Conservation (phyloP, 2,113 vertebrate genomes). For the Hippoglossus stenolepis region DNA sequence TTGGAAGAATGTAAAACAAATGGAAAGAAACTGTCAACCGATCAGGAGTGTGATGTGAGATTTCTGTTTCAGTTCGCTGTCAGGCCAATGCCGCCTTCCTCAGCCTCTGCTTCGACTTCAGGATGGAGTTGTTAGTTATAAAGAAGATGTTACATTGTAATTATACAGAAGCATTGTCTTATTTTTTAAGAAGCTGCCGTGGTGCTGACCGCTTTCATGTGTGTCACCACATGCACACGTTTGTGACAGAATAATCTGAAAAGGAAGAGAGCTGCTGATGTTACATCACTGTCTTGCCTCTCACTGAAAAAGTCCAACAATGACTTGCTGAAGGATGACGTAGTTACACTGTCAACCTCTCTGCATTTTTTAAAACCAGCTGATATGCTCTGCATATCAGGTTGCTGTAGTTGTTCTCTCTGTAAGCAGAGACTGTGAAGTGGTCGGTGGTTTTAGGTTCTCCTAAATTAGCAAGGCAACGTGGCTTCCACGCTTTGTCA, state of each 20-base stretch:
- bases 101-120: neutral
- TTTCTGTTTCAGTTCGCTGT: slow-evolving; percentile 18
- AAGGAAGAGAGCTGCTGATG: slow-evolving; percentile 1
- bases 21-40: neutral
- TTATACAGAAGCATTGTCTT: slow-evolving; percentile 21
- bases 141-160: slow-evolving; percentile 35
- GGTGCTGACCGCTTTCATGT: slow-evolving; percentile 11
- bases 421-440: slow-evolving; percentile 9
- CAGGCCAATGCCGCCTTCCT: neutral
- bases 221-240: neutral
- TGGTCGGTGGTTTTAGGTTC: slow-evolving; percentile 23
- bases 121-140: slow-evolving; percentile 14
- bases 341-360: neutral
- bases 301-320: neutral
- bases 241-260: slow-evolving; percentile 13
- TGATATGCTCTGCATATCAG: slow-evolving; percentile 20
- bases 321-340: neutral
- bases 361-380: slow-evolving; percentile 29
- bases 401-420: slow-evolving; percentile 38
- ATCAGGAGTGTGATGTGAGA: slow-evolving; percentile 12
- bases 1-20: neutral
- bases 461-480: slow-evolving; percentile 37
- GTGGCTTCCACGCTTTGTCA: slow-evolving; percentile 16
- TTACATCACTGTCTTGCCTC: slow-evolving; percentile 11
- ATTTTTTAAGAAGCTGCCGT: slow-evolving; percentile 17